phyloP scores from a whole-genome alignment of 2,888 invertebrate genomes.

The Peribatodes rhomboidaria region DNA sequence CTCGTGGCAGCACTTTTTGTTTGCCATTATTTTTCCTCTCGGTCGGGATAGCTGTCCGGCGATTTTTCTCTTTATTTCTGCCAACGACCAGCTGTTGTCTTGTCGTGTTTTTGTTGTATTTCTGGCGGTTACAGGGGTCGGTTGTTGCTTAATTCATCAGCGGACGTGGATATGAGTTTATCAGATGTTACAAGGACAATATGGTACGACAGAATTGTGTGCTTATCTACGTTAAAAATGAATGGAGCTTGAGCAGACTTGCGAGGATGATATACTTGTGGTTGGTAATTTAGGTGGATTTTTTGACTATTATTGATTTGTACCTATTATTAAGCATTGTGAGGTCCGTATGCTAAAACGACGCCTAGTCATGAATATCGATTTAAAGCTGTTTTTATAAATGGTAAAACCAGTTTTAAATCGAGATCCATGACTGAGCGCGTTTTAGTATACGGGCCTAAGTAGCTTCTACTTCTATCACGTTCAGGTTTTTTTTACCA shows the following conservation, averaged over 20 bases:
- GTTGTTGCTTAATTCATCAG: constrained; percentile 39
- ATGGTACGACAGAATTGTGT: constrained; percentile 4
- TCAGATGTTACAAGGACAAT: constrained; percentile 25
- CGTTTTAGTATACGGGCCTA: too few species aligned
- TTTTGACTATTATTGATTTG: too few species aligned
- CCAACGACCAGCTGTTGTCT: constrained; percentile 46
- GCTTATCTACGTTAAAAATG: background rate
- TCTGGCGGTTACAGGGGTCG: constrained; percentile 34
- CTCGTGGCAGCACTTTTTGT: constrained; percentile 43
- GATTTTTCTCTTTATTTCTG: constrained; percentile 52
- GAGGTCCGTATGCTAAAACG: too few species aligned
- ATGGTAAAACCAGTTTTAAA: too few species aligned
- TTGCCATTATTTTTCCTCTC: constrained; percentile 48
- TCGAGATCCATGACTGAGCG: too few species aligned
- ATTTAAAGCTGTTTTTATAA: too few species aligned
- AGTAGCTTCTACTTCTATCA: too few species aligned
- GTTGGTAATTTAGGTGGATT: too few species aligned
- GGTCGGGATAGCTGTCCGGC: constrained; percentile 42
- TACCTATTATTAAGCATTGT: too few species aligned
- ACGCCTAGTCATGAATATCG: too few species aligned
- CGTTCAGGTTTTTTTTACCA: too few species aligned
- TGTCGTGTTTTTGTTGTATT: constrained; percentile 47
- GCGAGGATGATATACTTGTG: too few species aligned
- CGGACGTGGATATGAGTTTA: constrained; percentile 25
- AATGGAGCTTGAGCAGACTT: background rate